Evolutionary conservation across 2,888 invertebrate genomes (phyloP).

Genomic region (Erebia ligea): DNA sequence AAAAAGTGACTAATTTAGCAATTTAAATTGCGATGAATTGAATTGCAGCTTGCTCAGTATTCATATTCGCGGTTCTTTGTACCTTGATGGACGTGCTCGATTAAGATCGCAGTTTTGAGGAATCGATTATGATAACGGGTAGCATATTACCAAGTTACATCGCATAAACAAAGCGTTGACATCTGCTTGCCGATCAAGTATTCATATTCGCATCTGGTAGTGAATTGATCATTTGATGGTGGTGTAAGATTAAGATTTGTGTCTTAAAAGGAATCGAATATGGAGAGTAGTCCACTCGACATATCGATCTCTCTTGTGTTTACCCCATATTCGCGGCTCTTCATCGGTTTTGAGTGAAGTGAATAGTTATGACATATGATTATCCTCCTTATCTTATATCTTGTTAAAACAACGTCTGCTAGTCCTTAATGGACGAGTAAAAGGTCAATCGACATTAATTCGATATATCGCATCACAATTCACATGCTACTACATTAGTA

Average conservation of each 20-base stretch:
- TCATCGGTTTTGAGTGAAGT: too few species aligned
- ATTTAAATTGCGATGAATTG: conserved; percentile 10
- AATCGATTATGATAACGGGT: conserved; percentile 9
- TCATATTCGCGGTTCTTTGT: conserved; percentile 9
- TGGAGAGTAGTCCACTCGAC: neutral
- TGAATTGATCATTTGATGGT: neutral
- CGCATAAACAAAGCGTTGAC: neutral
- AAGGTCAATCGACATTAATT: neutral
- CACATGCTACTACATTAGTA: neutral
- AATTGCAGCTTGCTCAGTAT: conserved; percentile 1
- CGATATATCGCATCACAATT: neutral
- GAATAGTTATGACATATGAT: too few species aligned
- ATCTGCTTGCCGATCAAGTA: conserved; percentile 7
- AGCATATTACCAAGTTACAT: neutral
- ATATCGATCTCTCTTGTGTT: too few species aligned
- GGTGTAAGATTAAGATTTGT: neutral
- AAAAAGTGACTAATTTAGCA: neutral
- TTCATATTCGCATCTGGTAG: neutral
- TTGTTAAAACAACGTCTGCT: too few species aligned
- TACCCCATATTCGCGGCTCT: too few species aligned
- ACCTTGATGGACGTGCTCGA: conserved; percentile 2
- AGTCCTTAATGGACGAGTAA: too few species aligned
- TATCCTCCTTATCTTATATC: too few species aligned
- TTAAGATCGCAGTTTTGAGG: conserved; percentile 9
- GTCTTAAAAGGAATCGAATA: neutral